Evolutionary conservation across 2,888 invertebrate species (phyloP), one percentile per base, ranked within the genome.

Genomic region (Drosophila fulvimacula): DNA sequence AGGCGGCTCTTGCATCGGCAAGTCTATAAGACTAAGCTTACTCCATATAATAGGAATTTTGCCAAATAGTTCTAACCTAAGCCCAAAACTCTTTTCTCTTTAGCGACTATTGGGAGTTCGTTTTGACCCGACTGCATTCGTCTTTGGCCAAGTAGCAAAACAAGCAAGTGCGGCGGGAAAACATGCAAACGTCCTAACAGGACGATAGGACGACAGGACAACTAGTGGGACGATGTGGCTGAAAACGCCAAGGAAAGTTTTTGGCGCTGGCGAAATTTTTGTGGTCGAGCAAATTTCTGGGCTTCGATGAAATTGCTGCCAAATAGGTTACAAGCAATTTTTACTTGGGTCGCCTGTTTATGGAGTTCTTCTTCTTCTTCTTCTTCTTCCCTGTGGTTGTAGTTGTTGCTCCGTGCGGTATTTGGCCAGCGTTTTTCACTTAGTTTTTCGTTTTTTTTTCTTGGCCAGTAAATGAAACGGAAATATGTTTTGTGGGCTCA

Each of bases 251-350:
- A 84, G 82, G 89, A 87, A 85, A 88, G 88, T 82, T 88, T 61
- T 65, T 65, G 70, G 74, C 81, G 63, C 63, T 76, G 70, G 73
- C 56, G 81, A 82, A 88, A 88, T 83, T 88, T 84, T 84, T 84
- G 83, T 84, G 83, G 83, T 84, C 87, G 81, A 86, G 79, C 83
- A 89, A 80, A 89, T 84, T 87, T 87, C 76, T 89, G 81, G 82
- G 69, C 82, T 84, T 84, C 88, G 88, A 85, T 89, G 85, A 83
- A 84, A 88, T 89, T 87, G 85, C 85, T 85, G 85, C 85, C 85
- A 85, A 85, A 85, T 89, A 84, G 85, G 89, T 89, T 85, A 85
- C 85, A 84, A 84, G 84, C 84, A 74, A 88, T 83, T 85, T 88
- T 81, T 80, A 82, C 86, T 70, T 73, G 81, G 83, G 88, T 73